Evolutionary conservation across 2,797 vertebrate species (phyloP), one percentile per base, ranked within the genome.

Genomic region (Labroides dimidiatus): DNA sequence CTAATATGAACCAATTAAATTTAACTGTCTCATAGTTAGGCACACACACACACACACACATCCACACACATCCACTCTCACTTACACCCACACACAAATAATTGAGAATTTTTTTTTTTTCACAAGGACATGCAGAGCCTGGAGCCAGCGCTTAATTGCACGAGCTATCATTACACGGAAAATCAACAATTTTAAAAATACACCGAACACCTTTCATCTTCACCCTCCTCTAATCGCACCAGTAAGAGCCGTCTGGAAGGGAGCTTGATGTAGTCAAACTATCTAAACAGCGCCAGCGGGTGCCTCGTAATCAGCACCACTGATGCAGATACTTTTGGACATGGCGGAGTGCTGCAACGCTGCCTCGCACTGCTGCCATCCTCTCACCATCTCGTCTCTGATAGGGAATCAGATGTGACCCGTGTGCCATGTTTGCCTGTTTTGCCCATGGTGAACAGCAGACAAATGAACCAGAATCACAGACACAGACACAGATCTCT

Each of bases 151-250:
- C 88, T 93, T 94, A 94, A 94, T 94, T 94, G 92, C 92, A 85
- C 64, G 77, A 90, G 92, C 92, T 93, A 93, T 94, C 92, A 93
- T 95, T 93, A 94, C 90, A 87, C 49, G 85, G 90, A 93, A 94
- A 94, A 93, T 93, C 93, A 93, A 93, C 93, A 93, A 92, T 94
- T 94, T 94, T 93, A 93, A 94, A 95, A 94, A 94, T 93, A 93
- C 92, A 94, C 92, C 63, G 91, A 93, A 90, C 91, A 93, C 88
- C 91, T 93, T 95, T 93, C 91, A 93, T 93, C 90, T 93, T 89
- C 92, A 83, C 73, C 84, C 84, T 80, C 80, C 84, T 91, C 89
- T 93, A 93, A 94, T 93, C 84, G 92, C 85, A 89, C 87, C 90
- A 90, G 91, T 92, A 92, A 92, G 92, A 92, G 89, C 81, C 85